Evolutionary conservation across 2,797 vertebrate species (phyloP).

Genomic region (Aulostomus chinensis): DNA sequence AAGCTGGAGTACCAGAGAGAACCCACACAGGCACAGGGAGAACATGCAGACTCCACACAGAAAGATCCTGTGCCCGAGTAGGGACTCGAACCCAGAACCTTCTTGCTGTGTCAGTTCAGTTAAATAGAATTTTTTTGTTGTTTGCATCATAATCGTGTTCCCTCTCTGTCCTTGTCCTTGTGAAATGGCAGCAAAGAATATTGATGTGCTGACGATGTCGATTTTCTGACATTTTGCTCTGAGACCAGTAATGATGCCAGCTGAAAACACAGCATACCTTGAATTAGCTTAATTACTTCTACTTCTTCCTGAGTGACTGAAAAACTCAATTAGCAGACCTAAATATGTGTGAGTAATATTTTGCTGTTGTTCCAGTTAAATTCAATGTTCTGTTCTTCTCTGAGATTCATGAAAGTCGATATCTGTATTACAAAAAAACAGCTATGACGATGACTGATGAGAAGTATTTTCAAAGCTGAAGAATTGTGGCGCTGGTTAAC

Average conservation of each 20-base stretch:
- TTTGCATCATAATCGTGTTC: not conserved
- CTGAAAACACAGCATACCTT: not conserved
- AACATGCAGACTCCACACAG: too few species aligned
- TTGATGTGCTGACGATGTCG: not conserved
- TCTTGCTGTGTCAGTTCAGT: too few species aligned
- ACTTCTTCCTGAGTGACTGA: not conserved
- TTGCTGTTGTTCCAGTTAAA: not conserved
- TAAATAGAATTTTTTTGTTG: too few species aligned
- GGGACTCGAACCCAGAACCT: too few species aligned
- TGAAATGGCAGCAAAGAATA: not conserved
- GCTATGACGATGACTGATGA: not conserved
- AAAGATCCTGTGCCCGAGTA: too few species aligned
- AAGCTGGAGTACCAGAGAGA: too few species aligned
- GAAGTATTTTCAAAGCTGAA: constrained; percentile 8
- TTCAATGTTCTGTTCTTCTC: not conserved
- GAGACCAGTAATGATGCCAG: not conserved
- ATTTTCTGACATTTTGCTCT: not conserved
- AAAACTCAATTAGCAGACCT: not conserved
- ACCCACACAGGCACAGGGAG: too few species aligned
- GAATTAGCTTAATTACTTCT: not conserved
- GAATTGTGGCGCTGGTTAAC: not conserved
- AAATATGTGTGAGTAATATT: not conserved
- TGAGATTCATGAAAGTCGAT: not conserved
- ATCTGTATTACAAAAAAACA: not conserved
- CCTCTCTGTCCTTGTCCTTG: not conserved